Evolutionary conservation across 2,888 invertebrate species (phyloP).

Genomic region (Agriopis aurantiaria): DNA sequence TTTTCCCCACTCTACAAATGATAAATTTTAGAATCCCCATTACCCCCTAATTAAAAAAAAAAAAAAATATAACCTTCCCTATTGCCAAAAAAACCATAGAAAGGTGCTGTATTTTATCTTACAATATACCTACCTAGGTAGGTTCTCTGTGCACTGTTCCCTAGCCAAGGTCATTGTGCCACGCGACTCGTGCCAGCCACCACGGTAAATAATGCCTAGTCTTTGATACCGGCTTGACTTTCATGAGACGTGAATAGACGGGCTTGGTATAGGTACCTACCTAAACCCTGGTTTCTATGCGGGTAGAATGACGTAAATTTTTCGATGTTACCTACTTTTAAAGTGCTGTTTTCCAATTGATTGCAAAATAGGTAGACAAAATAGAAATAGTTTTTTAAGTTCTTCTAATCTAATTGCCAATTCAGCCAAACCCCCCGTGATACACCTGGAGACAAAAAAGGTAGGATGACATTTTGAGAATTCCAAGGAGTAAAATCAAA

Average conservation of each 20-base stretch:
- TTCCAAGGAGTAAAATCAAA: too few species aligned
- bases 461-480: too few species aligned
- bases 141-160: constrained; percentile 10
- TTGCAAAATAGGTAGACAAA: too few species aligned
- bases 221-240: constrained; percentile 15
- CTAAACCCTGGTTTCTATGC: constrained; percentile 17
- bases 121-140: neutral
- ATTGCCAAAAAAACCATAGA: neutral
- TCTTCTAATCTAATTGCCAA: too few species aligned
- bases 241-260: constrained; percentile 15
- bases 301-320: constrained; percentile 1
- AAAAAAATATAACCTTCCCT: neutral
- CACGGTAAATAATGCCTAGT: constrained; percentile 22
- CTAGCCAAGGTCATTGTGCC: constrained; percentile 67
- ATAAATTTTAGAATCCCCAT: too few species aligned
- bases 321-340: neutral
- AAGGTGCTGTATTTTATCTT: neutral
- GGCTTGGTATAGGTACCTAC: neutral
- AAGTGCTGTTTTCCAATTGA: neutral
- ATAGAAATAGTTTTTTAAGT: too few species aligned
- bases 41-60: neutral
- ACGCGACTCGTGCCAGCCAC: constrained; percentile 52
- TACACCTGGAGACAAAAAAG: too few species aligned
- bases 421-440: too few species aligned
- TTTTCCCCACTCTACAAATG: neutral